Percentiles rank a stretch among this genome's conserved stretches.
phyloP scores from a whole-genome alignment of 2,113 vertebrate species.

The Stegastes partitus region DNA sequence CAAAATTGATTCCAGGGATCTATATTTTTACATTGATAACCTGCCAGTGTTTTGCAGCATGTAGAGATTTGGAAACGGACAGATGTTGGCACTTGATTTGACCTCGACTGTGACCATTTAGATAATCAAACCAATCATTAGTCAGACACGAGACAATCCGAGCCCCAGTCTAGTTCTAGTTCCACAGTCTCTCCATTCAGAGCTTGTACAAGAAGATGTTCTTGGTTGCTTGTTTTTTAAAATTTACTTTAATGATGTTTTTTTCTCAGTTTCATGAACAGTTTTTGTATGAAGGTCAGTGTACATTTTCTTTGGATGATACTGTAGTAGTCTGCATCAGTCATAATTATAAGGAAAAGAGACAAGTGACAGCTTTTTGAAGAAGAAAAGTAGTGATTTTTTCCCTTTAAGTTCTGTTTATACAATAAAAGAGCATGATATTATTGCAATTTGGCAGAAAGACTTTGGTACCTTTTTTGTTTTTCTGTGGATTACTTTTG shows the following conservation, averaged over 20 bases:
- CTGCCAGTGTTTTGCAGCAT: slow-evolving; percentile 22
- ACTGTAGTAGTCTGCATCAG: slow-evolving; percentile 18
- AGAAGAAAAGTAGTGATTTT: neutral
- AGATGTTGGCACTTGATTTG: slow-evolving; percentile 54
- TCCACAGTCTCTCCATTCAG: slow-evolving; percentile 34
- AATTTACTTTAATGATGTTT: slow-evolving; percentile 45
- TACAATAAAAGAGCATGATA: slow-evolving; percentile 62
- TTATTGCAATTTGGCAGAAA: slow-evolving; percentile 52
- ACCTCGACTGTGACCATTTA: slow-evolving; percentile 79
- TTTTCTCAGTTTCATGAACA: slow-evolving; percentile 35
- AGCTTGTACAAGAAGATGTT: slow-evolving; percentile 26
- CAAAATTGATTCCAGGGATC: slow-evolving; percentile 54
- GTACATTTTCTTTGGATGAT: slow-evolving; percentile 41
- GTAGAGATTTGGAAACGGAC: slow-evolving; percentile 31
- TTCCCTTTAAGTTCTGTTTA: slow-evolving; percentile 40
- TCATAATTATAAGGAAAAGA: slow-evolving; percentile 8
- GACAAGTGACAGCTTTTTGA: neutral
- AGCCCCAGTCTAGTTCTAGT: slow-evolving; percentile 32
- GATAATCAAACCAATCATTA: slow-evolving; percentile 55
- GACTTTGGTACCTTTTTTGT: slow-evolving; percentile 46
- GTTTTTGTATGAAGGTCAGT: slow-evolving; percentile 48
- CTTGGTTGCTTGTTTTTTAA: slow-evolving; percentile 33
- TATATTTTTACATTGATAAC: slow-evolving; percentile 40
- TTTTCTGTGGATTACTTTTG: slow-evolving; percentile 37
- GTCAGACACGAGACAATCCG: slow-evolving; percentile 69